These are phyloP conservation scores for Calephelis virginiensis DNA, from an alignment of 1,140 invertebrate genomes.

Conservation along the genomic window DNA sequence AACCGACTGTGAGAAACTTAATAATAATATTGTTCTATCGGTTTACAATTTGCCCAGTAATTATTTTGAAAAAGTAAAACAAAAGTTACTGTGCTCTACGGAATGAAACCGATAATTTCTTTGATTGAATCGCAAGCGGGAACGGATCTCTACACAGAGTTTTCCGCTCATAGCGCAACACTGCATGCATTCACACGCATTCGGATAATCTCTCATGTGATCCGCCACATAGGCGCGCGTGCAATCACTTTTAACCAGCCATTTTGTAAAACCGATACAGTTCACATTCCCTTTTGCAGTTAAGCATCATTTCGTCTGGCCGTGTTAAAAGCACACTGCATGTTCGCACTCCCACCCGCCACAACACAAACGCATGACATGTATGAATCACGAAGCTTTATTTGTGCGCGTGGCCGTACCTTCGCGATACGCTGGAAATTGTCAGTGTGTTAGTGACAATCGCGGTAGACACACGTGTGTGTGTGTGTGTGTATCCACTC, in stretches of 20 bases:
- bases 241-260: slow-evolving; percentile 59
- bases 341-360: slow-evolving; percentile 76
- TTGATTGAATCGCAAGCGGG: slow-evolving; percentile 49
- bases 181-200: slow-evolving; percentile 73
- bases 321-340: slow-evolving; percentile 74
- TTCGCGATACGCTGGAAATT: slow-evolving; percentile 60
- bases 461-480: slow-evolving; percentile 56
- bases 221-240: slow-evolving; percentile 67
- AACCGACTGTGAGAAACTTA: too few species aligned
- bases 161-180: slow-evolving; percentile 67
- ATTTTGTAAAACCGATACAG: slow-evolving; percentile 71
- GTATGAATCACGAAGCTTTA: slow-evolving; percentile 63
- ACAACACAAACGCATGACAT: slow-evolving; percentile 58
- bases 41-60: not conserved
- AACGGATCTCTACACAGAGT: slow-evolving; percentile 57
- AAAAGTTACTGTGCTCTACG: not conserved
- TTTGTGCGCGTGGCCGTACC: slow-evolving; percentile 60
- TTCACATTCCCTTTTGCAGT: slow-evolving; percentile 62
- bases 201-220: slow-evolving; percentile 74
- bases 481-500: slow-evolving; percentile 68
- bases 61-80: not conserved
- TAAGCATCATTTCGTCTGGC: slow-evolving; percentile 72
- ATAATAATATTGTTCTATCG: too few species aligned
- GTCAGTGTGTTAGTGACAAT: slow-evolving; percentile 72
- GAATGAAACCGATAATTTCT: slow-evolving; percentile 35